Conservation (phyloP, 1,140 invertebrate species). For the Neodiprion pinetum region DNA sequence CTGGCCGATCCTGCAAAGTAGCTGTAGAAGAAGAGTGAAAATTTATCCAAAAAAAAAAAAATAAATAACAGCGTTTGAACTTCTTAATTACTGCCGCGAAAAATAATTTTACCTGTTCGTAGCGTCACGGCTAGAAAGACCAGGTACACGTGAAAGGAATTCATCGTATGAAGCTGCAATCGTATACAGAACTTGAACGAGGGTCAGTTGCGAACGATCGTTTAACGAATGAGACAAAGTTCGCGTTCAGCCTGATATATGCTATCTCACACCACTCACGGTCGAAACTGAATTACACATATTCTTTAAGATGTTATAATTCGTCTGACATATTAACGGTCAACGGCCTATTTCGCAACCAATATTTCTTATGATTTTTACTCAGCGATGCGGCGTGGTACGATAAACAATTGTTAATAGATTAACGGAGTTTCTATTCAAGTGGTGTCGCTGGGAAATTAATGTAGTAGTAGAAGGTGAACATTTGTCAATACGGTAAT, state of each 20-base stretch:
- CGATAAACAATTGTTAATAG: too few relatives aligned
- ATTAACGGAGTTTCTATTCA: too few relatives aligned
- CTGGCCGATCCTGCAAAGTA: conserved; percentile 77
- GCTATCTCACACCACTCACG: background rate
- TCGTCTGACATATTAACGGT: too few relatives aligned
- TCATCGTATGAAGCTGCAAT: background rate
- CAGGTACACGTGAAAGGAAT: background rate
- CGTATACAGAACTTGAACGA: background rate
- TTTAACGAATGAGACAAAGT: background rate
- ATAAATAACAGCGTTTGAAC: background rate
- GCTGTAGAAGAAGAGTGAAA: background rate
- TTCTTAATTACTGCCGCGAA: background rate
- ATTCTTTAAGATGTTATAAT: too few relatives aligned
- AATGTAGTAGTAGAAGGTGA: too few relatives aligned
- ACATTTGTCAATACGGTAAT: too few relatives aligned
- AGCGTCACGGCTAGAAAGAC: background rate
- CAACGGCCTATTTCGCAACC: too few relatives aligned
- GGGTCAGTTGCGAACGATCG: background rate
- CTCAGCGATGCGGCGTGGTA: too few relatives aligned
- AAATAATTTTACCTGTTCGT: background rate
- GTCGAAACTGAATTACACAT: background rate
- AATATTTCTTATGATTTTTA: too few relatives aligned
- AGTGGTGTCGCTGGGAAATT: too few relatives aligned
- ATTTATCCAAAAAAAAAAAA: background rate
- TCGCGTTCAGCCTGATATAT: background rate